A percentile compares a stretch with the other conserved stretches of the same genome.
These are phyloP conservation scores for Zaprionus ghesquierei DNA, from an alignment of 1,140 invertebrate species.

Conservation along the genomic window DNA sequence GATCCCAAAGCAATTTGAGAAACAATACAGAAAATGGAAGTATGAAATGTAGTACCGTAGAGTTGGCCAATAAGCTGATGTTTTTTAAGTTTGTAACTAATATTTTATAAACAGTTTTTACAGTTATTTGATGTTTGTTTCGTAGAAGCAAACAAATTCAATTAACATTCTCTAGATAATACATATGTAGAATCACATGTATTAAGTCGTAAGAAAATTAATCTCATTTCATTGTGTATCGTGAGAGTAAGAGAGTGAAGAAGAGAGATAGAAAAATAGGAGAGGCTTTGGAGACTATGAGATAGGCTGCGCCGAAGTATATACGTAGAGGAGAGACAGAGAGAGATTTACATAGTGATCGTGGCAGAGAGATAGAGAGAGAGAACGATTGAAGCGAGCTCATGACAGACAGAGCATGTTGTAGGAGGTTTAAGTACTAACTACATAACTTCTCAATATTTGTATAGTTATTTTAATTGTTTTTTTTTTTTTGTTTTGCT, in stretches of 20 bases:
- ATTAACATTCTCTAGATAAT: not conserved
- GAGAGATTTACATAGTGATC: slow-evolving; percentile 15
- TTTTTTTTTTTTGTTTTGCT: slow-evolving; percentile 40
- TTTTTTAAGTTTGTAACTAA: not conserved
- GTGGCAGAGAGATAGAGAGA: slow-evolving; percentile 8
- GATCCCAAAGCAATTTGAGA: not conserved
- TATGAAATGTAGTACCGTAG: not conserved
- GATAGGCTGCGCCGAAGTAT: not conserved
- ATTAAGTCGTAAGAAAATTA: not conserved
- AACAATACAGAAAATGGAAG: not conserved
- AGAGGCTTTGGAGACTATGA: not conserved
- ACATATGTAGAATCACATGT: not conserved
- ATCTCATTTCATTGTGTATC: not conserved
- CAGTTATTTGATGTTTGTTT: not conserved
- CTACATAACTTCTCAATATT: slow-evolving; percentile 65
- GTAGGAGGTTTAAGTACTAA: slow-evolving; percentile 59
- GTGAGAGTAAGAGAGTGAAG: not conserved
- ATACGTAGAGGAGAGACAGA: not conserved
- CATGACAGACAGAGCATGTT: slow-evolving; percentile 61
- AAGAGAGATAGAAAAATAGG: not conserved
- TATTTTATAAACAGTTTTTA: not conserved
- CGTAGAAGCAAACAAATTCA: not conserved
- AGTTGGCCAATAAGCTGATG: not conserved
- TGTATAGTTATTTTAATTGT: slow-evolving; percentile 23
- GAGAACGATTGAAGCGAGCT: slow-evolving; percentile 31